Base-by-base conservation (phyloP, 1,140 invertebrate genomes). In the Drosophila neocordata region DNA sequence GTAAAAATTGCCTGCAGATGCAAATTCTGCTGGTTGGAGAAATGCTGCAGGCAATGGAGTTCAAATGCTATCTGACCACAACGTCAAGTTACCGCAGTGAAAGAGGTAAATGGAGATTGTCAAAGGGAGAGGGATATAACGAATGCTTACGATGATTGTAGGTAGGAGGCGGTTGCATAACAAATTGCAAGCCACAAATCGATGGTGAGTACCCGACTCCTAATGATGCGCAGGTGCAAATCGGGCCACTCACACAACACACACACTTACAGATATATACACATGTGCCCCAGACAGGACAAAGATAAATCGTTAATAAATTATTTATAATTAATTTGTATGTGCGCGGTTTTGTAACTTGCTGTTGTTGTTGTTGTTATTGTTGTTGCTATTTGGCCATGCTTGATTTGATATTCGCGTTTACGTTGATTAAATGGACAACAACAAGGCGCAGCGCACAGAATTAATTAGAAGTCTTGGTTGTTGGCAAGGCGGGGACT, bases 311-410 rank as follows among this genome's bases (percentile, higher is more conserved):
- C 84, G 79, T 88, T 89, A 89, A 88, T 88, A 88, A 88, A 88
- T 88, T 88, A 88, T 88, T 88, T 88, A 88, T 88, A 88, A 88
- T 88, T 88, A 88, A 88, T 88, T 88, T 83, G 84, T 88, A 88
- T 88, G 79, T 70, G 69, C 73, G 79, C 79, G 69, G 76, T 88
- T 79, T 80, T 82, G 82, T 77, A 73, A 63, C 64, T 65, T 70
- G 61, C 64, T 65, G 66, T 53, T 65, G 34, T 22, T 44, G 51
- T 2, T 60, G 51, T 18, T 73, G 20, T 8, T 51, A 18, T 24
- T 56, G 57, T 31, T 72, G 35, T 22, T 62, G 48, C 34, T 77
- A 20, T 13, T 60, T 58, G 62, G 65, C 62, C 58, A 62, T 64
- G 69, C 63, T 77, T 85, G 83, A 85, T 85, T 85, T 82, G 82